Evolutionary conservation across 1,140 invertebrate species (phyloP), one percentile per base, ranked within the genome.

Genomic region (Stegodyphus mimosarum): DNA sequence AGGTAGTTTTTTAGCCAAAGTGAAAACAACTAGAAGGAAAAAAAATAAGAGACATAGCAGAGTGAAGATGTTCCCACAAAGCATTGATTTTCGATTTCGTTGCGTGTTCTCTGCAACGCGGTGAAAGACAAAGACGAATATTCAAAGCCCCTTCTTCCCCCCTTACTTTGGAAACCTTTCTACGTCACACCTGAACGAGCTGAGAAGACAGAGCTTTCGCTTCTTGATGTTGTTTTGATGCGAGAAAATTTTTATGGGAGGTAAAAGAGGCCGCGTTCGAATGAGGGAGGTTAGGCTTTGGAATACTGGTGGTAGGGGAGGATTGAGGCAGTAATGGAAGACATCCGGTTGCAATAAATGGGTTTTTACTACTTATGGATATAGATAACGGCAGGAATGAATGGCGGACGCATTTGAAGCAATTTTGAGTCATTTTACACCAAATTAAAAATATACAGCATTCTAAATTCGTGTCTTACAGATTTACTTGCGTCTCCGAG

Each of bases 1-100:
- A 33, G 33, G 33, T 33, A 83, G 80, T 83, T 83, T 74, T 74
- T 67, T 66, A 33, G 33, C 33, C 33, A 3, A 33, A 33, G 33
- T 33, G 49, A 74, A 71, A 69, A 53, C 50, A 81, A 55, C 17
- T 18, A n/a, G 55, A 70, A 55, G n/a, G 69, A 79, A 60, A 60
- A 60, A 60, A 60, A 15, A 60, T 2, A 60, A 60, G 55, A 79
- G 6, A 49, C 48, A 11, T 52, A 73, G 50, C 48, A 77, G 78
- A 83, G 55, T 81, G 78, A 81, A 83, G 80, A 83, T 66, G 71
- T 83, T 83, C 80, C 80, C 80, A 74, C 80, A 83, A 53, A 51
- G 70, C 74, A 83, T 83, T 83, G 80, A 83, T 83, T 83, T 83
- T 83, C 80, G 80, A 83, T 83, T 83, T 83, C 18, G 48, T 83